A percentile compares a stretch with the other conserved stretches of the same genome.
Conservation (phyloP, 2,888 invertebrate species). For the Himalopsyche japonica region DNA sequence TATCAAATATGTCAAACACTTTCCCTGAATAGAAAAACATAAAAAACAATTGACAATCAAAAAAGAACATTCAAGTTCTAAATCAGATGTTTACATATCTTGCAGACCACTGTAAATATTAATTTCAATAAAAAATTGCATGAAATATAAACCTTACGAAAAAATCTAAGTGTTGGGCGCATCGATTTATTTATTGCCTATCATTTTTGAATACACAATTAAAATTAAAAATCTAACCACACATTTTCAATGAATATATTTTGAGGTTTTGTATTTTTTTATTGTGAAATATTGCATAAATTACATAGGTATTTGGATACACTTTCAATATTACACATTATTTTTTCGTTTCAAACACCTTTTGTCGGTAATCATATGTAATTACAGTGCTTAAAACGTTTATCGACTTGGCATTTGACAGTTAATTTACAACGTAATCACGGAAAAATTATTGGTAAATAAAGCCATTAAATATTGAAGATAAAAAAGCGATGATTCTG, state of each 20-base stretch:
- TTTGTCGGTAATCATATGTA: neutral
- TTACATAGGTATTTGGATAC: neutral
- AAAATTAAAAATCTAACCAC: neutral
- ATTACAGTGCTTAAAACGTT: neutral
- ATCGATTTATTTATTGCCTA: neutral
- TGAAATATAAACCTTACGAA: too few species aligned
- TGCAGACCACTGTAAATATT: too few species aligned
- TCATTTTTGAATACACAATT: neutral
- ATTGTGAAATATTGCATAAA: neutral
- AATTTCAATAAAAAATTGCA: too few species aligned
- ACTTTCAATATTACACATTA: neutral
- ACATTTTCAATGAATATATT: neutral
- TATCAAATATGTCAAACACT: too few species aligned
- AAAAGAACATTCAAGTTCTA: too few species aligned
- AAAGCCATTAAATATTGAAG: neutral
- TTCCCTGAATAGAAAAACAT: too few species aligned
- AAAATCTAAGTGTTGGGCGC: neutral
- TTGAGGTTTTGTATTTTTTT: neutral
- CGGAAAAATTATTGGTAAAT: neutral
- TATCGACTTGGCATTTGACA: neutral
- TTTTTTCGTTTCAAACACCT: neutral
- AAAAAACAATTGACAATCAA: too few species aligned
- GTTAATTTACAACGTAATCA: neutral
- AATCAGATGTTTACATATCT: too few species aligned
- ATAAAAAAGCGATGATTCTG: neutral